phyloP scores from a whole-genome alignment of 2,113 vertebrate genomes.

The Serranochromis macrocephalus region DNA sequence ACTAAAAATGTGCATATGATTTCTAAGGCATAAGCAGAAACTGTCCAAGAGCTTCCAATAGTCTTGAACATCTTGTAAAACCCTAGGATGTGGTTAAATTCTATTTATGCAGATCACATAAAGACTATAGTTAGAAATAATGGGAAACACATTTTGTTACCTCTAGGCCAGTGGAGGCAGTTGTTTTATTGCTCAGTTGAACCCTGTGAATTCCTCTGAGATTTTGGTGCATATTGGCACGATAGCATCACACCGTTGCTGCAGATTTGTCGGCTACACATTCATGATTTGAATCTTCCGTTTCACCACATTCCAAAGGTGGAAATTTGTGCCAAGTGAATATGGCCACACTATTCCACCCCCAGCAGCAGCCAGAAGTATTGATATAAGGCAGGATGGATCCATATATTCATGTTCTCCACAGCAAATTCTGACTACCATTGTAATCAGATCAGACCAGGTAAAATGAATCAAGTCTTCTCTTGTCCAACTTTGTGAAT shows the following conservation, averaged over 20 bases:
- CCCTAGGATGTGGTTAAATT: neutral
- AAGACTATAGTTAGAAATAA: neutral
- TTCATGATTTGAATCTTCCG: neutral
- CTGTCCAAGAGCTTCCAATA: neutral
- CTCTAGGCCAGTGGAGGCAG: neutral
- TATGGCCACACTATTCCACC: neutral
- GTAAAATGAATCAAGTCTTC: neutral
- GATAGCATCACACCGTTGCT: neutral
- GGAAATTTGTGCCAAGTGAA: neutral
- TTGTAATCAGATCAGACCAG: neutral
- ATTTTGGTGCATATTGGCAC: neutral
- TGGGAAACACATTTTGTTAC: neutral
- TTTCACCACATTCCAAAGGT: neutral
- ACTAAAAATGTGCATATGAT: neutral
- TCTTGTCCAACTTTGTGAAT: neutral
- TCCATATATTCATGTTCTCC: neutral
- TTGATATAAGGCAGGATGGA: neutral
- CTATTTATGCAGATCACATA: neutral
- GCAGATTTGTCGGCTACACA: neutral
- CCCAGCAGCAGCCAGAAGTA: neutral
- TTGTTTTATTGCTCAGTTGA: neutral
- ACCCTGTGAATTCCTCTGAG: neutral
- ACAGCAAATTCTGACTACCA: neutral
- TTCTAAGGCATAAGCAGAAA: neutral
- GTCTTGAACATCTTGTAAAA: neutral